These are phyloP conservation scores for Bembecia ichneumoniformis DNA, from an alignment of 2,888 invertebrate genomes.

Conservation along the genomic window DNA sequence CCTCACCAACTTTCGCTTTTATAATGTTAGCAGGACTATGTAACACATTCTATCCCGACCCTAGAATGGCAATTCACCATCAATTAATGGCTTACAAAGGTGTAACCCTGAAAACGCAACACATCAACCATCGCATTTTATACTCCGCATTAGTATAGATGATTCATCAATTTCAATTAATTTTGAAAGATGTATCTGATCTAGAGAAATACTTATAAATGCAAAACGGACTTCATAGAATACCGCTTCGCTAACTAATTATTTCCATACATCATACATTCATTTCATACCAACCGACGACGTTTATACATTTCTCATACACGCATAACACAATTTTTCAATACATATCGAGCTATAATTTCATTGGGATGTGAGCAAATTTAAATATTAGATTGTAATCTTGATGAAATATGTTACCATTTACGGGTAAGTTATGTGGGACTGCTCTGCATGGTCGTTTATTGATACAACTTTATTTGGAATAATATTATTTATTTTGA, in stretches of 20 bases:
- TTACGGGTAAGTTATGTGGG: conserved; percentile 4
- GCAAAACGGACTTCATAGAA: conserved; percentile 25
- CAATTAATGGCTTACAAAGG: too few relatives aligned
- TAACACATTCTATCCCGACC: too few relatives aligned
- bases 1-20: too few relatives aligned
- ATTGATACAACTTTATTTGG: background rate
- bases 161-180: too few relatives aligned
- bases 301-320: conserved; percentile 45
- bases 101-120: too few relatives aligned
- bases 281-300: conserved; percentile 17
- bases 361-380: conserved; percentile 26
- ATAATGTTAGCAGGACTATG: too few relatives aligned
- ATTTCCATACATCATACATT: conserved; percentile 45
- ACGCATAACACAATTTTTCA: conserved; percentile 23
- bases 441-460: background rate
- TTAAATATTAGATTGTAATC: conserved; percentile 65
- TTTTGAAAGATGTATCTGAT: too few relatives aligned
- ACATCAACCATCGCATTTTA: too few relatives aligned
- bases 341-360: conserved; percentile 22
- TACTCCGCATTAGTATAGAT: too few relatives aligned
- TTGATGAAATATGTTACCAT: conserved; percentile 30
- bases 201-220: conserved; percentile 14
- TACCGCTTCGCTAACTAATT: conserved; percentile 32
- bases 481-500: background rate
- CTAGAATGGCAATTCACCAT: too few relatives aligned